Conservation (phyloP, 2,888 invertebrate genomes). For the Chironomus tentans region DNA sequence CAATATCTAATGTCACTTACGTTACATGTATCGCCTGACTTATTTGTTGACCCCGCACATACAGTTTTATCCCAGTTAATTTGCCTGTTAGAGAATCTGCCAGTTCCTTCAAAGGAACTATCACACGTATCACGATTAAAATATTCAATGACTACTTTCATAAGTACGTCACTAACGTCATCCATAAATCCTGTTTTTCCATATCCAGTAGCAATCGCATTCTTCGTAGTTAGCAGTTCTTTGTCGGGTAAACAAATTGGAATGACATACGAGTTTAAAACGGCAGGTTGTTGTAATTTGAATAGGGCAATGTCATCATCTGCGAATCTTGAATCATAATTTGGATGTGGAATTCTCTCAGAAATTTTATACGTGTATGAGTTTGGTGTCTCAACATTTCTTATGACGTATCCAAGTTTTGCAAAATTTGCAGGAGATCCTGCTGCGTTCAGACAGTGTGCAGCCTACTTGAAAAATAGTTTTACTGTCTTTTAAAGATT, state of each 20-base stretch:
- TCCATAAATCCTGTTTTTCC: background rate
- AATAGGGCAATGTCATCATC: constrained; percentile 19
- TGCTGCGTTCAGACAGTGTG: background rate
- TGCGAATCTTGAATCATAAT: background rate
- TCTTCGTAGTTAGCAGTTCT: background rate
- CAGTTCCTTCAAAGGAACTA: background rate
- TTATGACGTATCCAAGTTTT: constrained; percentile 1
- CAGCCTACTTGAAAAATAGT: background rate
- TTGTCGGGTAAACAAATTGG: constrained; percentile 15
- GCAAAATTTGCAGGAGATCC: constrained; percentile 3
- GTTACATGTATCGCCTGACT: constrained; percentile 4
- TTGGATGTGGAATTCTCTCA: constrained; percentile 9
- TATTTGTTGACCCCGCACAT: constrained; percentile 10
- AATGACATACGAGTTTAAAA: constrained; percentile 2
- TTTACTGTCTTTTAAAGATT: background rate
- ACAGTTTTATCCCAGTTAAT: constrained; percentile 2
- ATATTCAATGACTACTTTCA: constrained; percentile 15
- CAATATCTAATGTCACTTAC: too few relatives aligned
- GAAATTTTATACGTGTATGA: constrained; percentile 1
- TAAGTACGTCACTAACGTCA: background rate
- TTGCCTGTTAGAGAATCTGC: background rate
- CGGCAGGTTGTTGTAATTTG: background rate
- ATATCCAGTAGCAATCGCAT: constrained; percentile 13
- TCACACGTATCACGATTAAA: background rate
- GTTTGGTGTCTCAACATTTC: background rate